Evolutionary conservation across 2,888 invertebrate species (phyloP), one percentile per base, ranked within the genome.

Genomic region (Tipula unca): DNA sequence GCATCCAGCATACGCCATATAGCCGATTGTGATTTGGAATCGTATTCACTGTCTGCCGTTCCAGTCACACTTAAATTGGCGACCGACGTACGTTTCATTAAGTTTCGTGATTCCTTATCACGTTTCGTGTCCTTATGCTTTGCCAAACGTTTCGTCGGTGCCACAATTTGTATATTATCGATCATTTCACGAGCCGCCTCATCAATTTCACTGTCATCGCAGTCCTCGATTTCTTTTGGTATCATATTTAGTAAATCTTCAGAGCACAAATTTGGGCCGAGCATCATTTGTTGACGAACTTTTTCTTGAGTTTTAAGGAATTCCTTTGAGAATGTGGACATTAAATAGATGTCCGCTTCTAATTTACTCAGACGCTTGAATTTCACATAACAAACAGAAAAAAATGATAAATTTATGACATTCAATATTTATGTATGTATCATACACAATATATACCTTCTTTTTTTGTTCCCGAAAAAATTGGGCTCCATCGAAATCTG

Each of bases 1-100:
- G 85, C 83, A 3, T 85, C 42, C 20, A 86, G n/a, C 85, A 86
- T 83, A 29, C 85, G 85, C 86, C 86, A 86, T 32, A 86, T 83
- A 1, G 83, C 86, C 14, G 86, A 86, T 39, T 85, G 20, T 35
- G 86, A 85, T 32, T 85, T 85, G 8, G 39, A 54, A 17, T 86
- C 86, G 42, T n/a, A 20, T 29, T 29, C 48, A 25, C 29, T 69
- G 2, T 29, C 84, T 6, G n/a, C 5, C 29, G 20, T 25, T 4
- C 29, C 69, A 69, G 10, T 3, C 25, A 10, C 20, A 13, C 17
- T 85, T 82, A 20, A 85, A 69, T 20, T 48, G 10, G 82, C 35
- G 13, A 35, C 32, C 17, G 29, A 32, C 6, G 69, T 36, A 35
- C 17, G 82, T 69, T 69, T 85, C 10, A 32, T 85, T 29, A 35